Evolutionary conservation across 1,140 invertebrate genomes (phyloP), one percentile per base, ranked within the genome.

Genomic region (Calephelis nemesis): DNA sequence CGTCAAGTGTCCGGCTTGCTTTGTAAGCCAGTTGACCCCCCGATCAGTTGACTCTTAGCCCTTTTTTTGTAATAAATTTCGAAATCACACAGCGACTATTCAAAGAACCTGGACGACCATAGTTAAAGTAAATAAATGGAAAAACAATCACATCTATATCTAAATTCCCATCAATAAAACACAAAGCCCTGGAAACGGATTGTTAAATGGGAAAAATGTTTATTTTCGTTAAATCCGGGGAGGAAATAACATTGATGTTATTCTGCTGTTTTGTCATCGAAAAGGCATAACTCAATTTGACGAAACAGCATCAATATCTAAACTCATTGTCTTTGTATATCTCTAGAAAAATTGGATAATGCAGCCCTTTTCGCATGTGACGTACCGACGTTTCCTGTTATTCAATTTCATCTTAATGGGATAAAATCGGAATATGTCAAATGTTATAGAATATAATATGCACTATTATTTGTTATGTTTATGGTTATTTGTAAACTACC

Each of bases 291-390:
- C 73, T 74, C 69, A 67, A 74, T 72, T 72, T 65, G 65, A 30
- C 45, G 54, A 63, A 73, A 73, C 65, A 65, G 69, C 69, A 69
- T 75, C 74, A 71, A 75, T 73, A 75, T 67, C 67, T 52, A 68
- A 50, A 63, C 64, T 71, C 72, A 71, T 73, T 75, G 72, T 71
- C 69, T 71, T 70, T 74, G 67, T 71, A 70, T 62, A 60, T 73
- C 65, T 67, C 68, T 40, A 62, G 63, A 69, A 64, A 74, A 70
- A 72, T 75, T 75, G 74, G 71, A 75, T 75, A 75, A 75, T 75
- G 66, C 65, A 68, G 65, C 69, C 39, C 65, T 50, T 74, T 67
- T 72, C 68, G 62, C 62, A 47, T 63, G 40, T 47, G 8, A 47
- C 62, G 42, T 48, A 47, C 15, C 40, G 42, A 47, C 15, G 12